Conservation (phyloP, 2,797 vertebrate species). For the Schizothorax lantsangensis region DNA sequence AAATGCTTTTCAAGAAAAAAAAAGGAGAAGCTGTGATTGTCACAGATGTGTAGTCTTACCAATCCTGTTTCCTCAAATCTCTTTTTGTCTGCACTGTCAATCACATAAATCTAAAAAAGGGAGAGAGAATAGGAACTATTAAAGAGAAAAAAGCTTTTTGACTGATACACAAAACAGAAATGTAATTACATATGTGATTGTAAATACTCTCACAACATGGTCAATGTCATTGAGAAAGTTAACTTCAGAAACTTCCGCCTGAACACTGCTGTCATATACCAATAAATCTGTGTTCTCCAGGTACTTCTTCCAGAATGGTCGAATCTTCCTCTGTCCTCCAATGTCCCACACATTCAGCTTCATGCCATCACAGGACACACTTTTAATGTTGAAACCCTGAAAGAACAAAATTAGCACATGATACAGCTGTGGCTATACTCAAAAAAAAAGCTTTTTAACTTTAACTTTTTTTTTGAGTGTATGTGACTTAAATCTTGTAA, state of each 20-base stretch:
- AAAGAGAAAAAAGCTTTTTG: not conserved
- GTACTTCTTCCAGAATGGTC: conserved; percentile 91
- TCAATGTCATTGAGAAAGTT: not conserved
- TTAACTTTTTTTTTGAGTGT: no score
- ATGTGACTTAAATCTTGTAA: not conserved
- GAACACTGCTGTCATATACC: conserved; percentile 76
- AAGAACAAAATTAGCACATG: conserved; percentile 1
- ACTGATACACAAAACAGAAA: not conserved
- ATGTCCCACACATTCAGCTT: conserved; percentile 93
- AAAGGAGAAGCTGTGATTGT: not conserved
- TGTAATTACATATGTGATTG: not conserved
- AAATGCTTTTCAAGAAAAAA: not conserved
- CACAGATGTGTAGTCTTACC: conserved; percentile 73
- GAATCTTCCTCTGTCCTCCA: conserved; percentile 88
- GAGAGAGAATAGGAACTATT: not conserved
- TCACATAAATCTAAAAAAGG: conserved; percentile 85
- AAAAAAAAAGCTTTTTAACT: no score
- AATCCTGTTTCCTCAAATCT: conserved; percentile 90
- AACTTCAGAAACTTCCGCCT: not conserved
- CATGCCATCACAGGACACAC: conserved; percentile 85
- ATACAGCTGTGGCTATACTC: not conserved
- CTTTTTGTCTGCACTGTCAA: conserved; percentile 91
- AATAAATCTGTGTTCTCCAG: conserved; percentile 89
- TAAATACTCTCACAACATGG: not conserved
- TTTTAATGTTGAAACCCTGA: conserved; percentile 92